Base-by-base conservation (phyloP, 2,113 vertebrate genomes). In the Athene cunicularia region DNA sequence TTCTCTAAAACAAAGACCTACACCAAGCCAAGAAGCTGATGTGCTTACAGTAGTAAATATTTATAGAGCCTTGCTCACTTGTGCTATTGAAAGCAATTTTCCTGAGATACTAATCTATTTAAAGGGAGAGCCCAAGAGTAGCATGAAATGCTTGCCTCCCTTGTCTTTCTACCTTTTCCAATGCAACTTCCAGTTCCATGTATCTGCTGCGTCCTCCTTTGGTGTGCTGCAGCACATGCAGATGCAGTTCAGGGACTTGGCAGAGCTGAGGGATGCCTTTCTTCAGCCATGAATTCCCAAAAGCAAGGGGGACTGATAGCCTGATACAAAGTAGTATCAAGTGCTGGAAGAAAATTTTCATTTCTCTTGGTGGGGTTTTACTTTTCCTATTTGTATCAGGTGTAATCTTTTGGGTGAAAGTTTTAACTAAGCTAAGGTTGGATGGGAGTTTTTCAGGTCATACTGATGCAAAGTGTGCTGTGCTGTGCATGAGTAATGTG, bases 181-280 rank as follows among this genome's bases (percentile, higher is more conserved):
- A 0, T 21, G 56, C 0, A 4, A 41, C 52, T 84, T 77, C 76
- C 23, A 83, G 15, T 3, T 47, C 64, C 19, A 1, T 3, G 12
- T 9, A 35, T 14, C 47, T 67, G 43, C 30, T 47, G 35, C 47
- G 53, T 37, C 35, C 66, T 70, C 26, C 0, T 3, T n/a, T 1
- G 6, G 17, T 2, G 4, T 16, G 32, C 74, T 66, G 59, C 37
- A 74, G 63, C 68, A 58, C 2, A 0, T 11, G 37, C 63, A 30
- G 72, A 3, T n/a, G 50, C n/a, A 12, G 58, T 15, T 6, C 11
- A 4, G 56, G 56, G 19, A 16, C 55, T 52, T 23, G 12, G 23
- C 8, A 1, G 23, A 22, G 35, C 2, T 1, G 21, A 4, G 3
- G 5, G 33, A 9, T 2, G 12, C 30, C 15, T n/a, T 27, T n/a